phyloP scores from a whole-genome alignment of 2,888 invertebrate species.

The Pheosia gnoma region DNA sequence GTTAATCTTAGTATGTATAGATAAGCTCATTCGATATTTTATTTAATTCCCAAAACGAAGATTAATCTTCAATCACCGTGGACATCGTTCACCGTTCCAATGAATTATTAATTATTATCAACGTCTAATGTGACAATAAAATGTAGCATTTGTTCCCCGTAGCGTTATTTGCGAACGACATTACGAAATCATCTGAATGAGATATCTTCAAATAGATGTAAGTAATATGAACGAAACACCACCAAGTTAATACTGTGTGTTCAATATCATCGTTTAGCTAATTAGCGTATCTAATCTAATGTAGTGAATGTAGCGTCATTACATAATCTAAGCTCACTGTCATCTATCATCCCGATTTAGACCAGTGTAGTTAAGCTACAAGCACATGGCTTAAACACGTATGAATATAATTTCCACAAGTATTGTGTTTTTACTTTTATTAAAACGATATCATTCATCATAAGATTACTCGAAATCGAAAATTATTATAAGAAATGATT shows the following conservation, averaged over 20 bases:
- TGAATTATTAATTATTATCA: conserved; percentile 26
- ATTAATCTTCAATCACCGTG: conserved; percentile 7
- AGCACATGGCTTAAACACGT: conserved; percentile 49
- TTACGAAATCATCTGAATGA: conserved; percentile 26
- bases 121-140: conserved; percentile 63
- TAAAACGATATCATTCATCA: background rate
- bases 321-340: conserved; percentile 25
- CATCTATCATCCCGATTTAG: conserved; percentile 30
- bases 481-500: conserved; percentile 43
- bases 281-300: conserved; percentile 31
- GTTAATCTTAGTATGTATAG: conserved; percentile 42
- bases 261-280: conserved; percentile 55
- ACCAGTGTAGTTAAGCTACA: conserved; percentile 35
- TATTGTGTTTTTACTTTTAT: background rate
- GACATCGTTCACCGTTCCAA: background rate
- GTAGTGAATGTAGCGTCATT: conserved; percentile 22
- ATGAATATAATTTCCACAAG: conserved; percentile 12
- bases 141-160: conserved; percentile 42
- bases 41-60: conserved; percentile 5
- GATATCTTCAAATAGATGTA: conserved; percentile 32
- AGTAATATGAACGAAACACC: conserved; percentile 63
- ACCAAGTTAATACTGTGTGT: conserved; percentile 74
- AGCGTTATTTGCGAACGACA: conserved; percentile 20
- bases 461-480: conserved; percentile 54
- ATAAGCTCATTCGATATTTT: conserved; percentile 17